A percentile compares a stretch with the other conserved stretches of the same genome.
These are phyloP conservation scores for Drosophila robusta DNA, from an alignment of 2,888 invertebrate species.

Conservation along the genomic window DNA sequence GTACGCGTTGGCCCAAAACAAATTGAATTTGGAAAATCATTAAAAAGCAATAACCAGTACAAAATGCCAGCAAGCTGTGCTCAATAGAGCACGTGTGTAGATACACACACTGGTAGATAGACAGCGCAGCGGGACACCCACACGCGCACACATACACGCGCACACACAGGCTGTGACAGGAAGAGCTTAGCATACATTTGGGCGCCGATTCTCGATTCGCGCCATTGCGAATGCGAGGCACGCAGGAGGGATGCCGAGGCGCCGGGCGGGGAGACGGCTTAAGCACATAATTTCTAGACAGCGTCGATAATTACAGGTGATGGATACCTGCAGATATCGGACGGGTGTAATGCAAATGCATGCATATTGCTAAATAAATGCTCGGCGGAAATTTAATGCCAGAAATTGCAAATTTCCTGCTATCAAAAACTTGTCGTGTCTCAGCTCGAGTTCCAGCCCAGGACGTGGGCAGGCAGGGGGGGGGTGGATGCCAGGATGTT, in stretches of 20 bases:
- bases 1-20: neutral
- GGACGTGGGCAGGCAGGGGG: neutral
- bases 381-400: slow-evolving; percentile 71
- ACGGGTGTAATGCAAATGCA: slow-evolving; percentile 11
- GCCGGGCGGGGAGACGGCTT: slow-evolving; percentile 17
- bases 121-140: neutral
- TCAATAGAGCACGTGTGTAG: neutral
- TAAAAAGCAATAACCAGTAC: slow-evolving; percentile 37
- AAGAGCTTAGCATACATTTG: slow-evolving; percentile 37
- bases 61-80: slow-evolving; percentile 13
- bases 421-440: slow-evolving; percentile 63
- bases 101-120: neutral
- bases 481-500: slow-evolving; percentile 15
- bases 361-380: slow-evolving; percentile 46
- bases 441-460: slow-evolving; percentile 12
- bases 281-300: slow-evolving; percentile 56
- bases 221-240: slow-evolving; percentile 35
- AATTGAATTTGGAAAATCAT: slow-evolving; percentile 50
- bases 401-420: slow-evolving; percentile 76
- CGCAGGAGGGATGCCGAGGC: slow-evolving; percentile 15
- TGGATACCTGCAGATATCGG: slow-evolving; percentile 23
- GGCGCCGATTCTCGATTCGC: slow-evolving; percentile 24
- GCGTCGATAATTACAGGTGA: slow-evolving; percentile 59
- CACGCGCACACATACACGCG: neutral
- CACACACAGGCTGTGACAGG: neutral